phyloP scores from a whole-genome alignment of 2,797 vertebrate species.

The Momotus momota region DNA sequence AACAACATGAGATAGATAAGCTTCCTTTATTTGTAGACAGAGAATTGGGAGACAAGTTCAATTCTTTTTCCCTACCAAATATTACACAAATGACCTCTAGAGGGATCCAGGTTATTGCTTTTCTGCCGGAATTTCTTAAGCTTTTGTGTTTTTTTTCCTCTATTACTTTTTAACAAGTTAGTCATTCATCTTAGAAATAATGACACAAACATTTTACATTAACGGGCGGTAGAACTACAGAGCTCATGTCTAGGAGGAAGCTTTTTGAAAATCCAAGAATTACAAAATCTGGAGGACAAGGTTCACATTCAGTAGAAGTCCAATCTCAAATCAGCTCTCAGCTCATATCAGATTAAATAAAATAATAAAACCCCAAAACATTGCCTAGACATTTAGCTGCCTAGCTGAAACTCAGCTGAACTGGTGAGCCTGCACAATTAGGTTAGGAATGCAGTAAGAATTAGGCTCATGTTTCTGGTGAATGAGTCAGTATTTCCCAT shows the following conservation, averaged over 20 bases:
- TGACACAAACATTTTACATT: not conserved
- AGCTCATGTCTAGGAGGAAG: not conserved
- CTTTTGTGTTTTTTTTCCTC: not conserved
- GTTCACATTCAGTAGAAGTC: not conserved
- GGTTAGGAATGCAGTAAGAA: not conserved
- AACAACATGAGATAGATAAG: not conserved
- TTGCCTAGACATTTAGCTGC: not conserved
- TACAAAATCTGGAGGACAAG: not conserved
- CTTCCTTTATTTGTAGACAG: not conserved
- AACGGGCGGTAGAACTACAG: not conserved
- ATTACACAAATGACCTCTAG: conserved; percentile 77
- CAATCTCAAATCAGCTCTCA: not conserved
- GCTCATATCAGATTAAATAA: not conserved
- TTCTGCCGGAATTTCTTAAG: conserved; percentile 16
- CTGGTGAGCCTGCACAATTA: not conserved
- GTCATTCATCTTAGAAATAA: conserved; percentile 2
- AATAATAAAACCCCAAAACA: not conserved
- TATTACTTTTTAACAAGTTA: not conserved
- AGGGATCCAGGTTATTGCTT: conserved; percentile 79
- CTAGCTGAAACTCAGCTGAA: not conserved
- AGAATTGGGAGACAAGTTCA: not conserved
- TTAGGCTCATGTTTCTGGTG: not conserved
- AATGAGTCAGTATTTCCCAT: not conserved
- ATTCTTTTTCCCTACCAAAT: not conserved
- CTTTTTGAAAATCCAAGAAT: not conserved